Evolutionary conservation across 2,113 vertebrate genomes (phyloP).

Genomic region (Tychaedon coryphoeus): DNA sequence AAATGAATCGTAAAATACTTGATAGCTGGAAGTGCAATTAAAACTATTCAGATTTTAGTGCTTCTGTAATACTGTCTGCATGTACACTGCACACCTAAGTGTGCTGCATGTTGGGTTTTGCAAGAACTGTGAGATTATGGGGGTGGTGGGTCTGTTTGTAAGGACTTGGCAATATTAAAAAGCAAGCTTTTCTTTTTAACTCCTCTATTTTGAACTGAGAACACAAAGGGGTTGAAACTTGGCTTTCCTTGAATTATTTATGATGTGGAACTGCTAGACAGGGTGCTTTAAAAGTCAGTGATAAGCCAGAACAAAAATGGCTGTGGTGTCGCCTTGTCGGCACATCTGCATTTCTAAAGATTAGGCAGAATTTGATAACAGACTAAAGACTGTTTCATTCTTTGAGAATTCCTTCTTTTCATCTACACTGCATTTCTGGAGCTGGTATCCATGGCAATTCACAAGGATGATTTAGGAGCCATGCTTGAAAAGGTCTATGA

Average conservation of each 20-base stretch:
- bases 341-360: slow-evolving; percentile 33
- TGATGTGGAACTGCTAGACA: not conserved
- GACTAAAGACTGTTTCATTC: not conserved
- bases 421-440: not conserved
- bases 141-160: not conserved
- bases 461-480: not conserved
- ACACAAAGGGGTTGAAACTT: not conserved
- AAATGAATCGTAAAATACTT: not conserved
- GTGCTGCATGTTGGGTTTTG: not conserved
- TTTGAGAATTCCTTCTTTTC: slow-evolving; percentile 1
- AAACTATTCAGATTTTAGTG: not conserved
- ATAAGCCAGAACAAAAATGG: not conserved
- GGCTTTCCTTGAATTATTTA: not conserved
- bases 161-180: not conserved
- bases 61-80: not conserved
- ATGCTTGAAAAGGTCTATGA: not conserved
- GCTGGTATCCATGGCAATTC: slow-evolving; percentile 19
- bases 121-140: not conserved
- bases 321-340: not conserved
- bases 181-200: not conserved
- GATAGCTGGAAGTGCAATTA: not conserved
- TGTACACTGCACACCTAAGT: not conserved
- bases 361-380: slow-evolving; percentile 8
- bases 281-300: not conserved
- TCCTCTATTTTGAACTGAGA: not conserved